These are phyloP conservation scores for Megatriorchis doriae DNA, from an alignment of 2,113 vertebrate genomes.

Conservation along the genomic window DNA sequence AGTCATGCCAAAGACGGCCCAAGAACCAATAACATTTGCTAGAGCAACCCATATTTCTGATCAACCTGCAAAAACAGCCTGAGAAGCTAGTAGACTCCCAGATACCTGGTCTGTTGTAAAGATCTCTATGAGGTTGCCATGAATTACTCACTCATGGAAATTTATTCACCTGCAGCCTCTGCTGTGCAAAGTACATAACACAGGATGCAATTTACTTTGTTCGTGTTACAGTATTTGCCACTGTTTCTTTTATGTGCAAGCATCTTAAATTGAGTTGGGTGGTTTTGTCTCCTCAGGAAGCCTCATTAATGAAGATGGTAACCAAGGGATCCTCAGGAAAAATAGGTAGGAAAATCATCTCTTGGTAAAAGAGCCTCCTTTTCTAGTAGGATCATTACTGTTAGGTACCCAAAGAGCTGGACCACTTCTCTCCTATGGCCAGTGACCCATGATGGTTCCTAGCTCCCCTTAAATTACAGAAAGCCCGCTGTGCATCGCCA, in stretches of 20 bases:
- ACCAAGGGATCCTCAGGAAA: constrained; percentile 37
- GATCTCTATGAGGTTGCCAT: neutral
- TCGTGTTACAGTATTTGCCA: fast-evolving
- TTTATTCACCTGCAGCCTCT: neutral
- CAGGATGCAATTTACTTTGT: too few species aligned
- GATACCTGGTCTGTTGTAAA: neutral
- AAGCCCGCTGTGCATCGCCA: neutral
- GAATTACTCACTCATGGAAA: neutral
- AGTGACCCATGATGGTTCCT: neutral
- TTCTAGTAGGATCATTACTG: neutral
- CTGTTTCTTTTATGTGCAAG: neutral
- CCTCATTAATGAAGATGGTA: neutral
- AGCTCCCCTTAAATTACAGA: neutral
- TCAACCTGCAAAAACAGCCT: neutral
- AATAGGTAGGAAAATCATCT: constrained; percentile 16
- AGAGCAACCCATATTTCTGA: neutral
- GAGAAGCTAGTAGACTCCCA: neutral
- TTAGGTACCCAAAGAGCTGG: neutral
- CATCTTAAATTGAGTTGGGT: neutral
- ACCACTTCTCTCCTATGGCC: fast-evolving
- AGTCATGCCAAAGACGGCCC: neutral
- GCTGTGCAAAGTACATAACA: neutral
- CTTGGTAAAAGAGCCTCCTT: neutral
- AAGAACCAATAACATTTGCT: neutral
- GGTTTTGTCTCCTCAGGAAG: constrained; percentile 41